phyloP scores from a whole-genome alignment of 2,113 vertebrate genomes.

The Chunga burmeisteri region DNA sequence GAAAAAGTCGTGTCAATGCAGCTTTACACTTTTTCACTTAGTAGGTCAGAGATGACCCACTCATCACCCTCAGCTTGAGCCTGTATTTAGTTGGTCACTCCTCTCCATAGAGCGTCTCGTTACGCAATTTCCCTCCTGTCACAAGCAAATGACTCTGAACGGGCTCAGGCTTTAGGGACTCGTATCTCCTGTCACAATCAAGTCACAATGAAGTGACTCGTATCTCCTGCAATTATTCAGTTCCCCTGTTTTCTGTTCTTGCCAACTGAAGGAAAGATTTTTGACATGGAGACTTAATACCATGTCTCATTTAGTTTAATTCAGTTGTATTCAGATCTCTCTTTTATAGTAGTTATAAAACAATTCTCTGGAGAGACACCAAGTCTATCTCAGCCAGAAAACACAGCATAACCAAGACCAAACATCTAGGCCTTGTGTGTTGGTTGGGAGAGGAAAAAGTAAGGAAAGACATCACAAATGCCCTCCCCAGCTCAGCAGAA shows the following conservation, averaged over 20 bases:
- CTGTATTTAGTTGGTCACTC: conserved; percentile 8
- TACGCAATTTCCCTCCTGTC: neutral
- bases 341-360: neutral
- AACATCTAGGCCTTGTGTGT: neutral
- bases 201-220: neutral
- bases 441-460: neutral
- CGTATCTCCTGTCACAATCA: neutral
- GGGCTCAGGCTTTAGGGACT: neutral
- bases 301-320: neutral
- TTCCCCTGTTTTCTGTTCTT: neutral
- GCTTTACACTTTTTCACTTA: neutral
- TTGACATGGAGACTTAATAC: neutral
- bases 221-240: neutral
- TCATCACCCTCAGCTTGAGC: neutral
- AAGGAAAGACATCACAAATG: neutral
- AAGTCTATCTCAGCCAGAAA: neutral
- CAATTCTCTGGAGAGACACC: neutral
- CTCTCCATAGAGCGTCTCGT: neutral
- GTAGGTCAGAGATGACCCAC: neutral
- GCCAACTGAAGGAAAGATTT: neutral
- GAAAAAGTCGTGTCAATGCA: neutral
- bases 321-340: neutral
- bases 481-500: neutral
- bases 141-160: neutral
- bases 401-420: neutral